Evolutionary conservation across 2,888 invertebrate genomes (phyloP).

Genomic region (Meteorus cinctellus): DNA sequence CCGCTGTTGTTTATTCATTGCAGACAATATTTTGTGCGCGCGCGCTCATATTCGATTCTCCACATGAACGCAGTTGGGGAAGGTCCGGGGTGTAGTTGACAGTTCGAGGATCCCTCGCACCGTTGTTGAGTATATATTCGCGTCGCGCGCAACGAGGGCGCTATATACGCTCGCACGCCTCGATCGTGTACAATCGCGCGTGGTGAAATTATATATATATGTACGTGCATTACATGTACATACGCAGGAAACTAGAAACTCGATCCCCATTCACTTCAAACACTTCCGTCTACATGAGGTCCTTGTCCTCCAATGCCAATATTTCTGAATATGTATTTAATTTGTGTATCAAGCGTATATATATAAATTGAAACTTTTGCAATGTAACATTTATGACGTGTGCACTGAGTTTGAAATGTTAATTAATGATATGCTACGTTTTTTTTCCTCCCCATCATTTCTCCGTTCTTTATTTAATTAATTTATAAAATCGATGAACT

Average conservation of each 20-base stretch:
- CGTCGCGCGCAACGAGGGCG: constrained; percentile 30
- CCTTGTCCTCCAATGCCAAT: constrained; percentile 24
- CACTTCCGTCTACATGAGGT: constrained; percentile 19
- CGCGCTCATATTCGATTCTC: constrained; percentile 37
- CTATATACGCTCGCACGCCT: constrained; percentile 26
- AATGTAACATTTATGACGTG: background rate
- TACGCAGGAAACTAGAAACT: constrained; percentile 37
- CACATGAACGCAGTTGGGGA: constrained; percentile 56
- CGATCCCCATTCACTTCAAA: constrained; percentile 33
- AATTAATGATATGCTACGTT: background rate
- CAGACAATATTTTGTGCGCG: background rate
- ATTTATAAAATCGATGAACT: no score
- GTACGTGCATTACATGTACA: background rate
- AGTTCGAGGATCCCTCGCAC: constrained; percentile 44
- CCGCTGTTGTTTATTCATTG: background rate
- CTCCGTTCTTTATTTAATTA: no score
- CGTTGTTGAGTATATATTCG: background rate
- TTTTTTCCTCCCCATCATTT: no score
- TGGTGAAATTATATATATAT: background rate
- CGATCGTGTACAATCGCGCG: constrained; percentile 21
- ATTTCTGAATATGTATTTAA: constrained; percentile 3
- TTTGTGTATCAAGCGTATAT: background rate
- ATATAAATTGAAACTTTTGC: background rate
- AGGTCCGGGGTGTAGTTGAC: constrained; percentile 55
- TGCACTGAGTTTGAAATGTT: background rate